Base-by-base conservation (phyloP, 2,797 vertebrate species). In the Amniataba percoides region DNA sequence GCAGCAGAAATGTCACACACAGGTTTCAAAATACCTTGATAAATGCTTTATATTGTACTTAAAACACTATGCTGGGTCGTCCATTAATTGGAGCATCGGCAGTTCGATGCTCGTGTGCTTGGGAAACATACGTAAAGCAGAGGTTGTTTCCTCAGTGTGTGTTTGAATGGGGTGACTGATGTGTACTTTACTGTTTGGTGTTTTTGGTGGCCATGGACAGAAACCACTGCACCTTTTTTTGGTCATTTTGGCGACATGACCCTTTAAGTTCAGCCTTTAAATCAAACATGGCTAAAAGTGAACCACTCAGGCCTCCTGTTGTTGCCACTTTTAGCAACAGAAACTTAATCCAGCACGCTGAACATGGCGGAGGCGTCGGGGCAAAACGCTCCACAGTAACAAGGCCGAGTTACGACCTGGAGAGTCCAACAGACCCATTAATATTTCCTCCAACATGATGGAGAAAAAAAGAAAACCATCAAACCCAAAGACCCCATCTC, bases 321-420 rank as follows among this genome's bases (percentile, higher is more conserved):
- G 70, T 67, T 52, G 71, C 5, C 64, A 82, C 82, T 85, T 85
- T 87, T 81, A 82, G 77, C 63, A 31, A 81, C 73, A 43, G 91
- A 64, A 89, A 91, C 62, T 56, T n/a, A 27, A 92, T 83, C 81
- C 75, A 5, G 43, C 27, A 1, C 48, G 77, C 55, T 66, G 46
- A 14, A 73, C 74, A 51, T 1, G 71, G 66, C 7, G 34, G 57
- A 68, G 88, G 88, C 84, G 84, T 85, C 1, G 45, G 69, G 71
- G 76, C 55, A 80, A 64, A 83, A 46, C 85, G 48, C 66, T 16
- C 1, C 7, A 1, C 18, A 57, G 81, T 80, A 70, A 78, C 62
- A 64, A 70, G 71, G n/a, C 27, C 31, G 4, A 3, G 11, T 49
- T 25, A 13, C 10, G 34, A 59, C 10, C 27, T 11, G 45, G 18